Percentiles rank a stretch among this genome's conserved stretches.
Conservation (phyloP, 92 coral and sea anemone species). For the Parazoanthus atlanticus region DNA sequence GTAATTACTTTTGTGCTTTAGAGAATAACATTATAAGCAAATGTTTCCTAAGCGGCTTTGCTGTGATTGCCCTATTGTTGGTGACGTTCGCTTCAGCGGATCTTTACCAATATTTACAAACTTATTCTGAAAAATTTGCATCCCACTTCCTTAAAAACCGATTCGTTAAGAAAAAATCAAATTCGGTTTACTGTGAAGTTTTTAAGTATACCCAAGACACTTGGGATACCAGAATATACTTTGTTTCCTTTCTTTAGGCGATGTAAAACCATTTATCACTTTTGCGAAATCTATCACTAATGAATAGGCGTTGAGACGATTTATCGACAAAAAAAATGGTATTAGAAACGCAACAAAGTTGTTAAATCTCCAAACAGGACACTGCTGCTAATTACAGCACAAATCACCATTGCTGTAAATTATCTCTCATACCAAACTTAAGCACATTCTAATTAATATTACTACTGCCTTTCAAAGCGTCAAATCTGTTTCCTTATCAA, state of each 20-base stretch:
- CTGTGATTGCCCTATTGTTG: slow-evolving; percentile 32
- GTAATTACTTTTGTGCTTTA: slow-evolving; percentile 22
- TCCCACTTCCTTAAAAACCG: slow-evolving; percentile 2
- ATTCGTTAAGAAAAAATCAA: slow-evolving; percentile 9
- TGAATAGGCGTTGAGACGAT: slow-evolving; percentile 13
- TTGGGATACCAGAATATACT: background rate
- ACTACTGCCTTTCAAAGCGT: slow-evolving; percentile 1
- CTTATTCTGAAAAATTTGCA: slow-evolving; percentile 12
- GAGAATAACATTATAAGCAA: slow-evolving; percentile 32
- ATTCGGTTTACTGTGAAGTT: background rate
- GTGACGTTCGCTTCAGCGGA: slow-evolving; percentile 5
- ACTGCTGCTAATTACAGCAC: slow-evolving; percentile 4
- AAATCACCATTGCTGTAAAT: slow-evolving; percentile 32
- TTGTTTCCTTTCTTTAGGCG: background rate
- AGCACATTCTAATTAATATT: background rate
- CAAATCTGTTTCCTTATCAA: slow-evolving; percentile 7
- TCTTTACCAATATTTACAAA: slow-evolving; percentile 23
- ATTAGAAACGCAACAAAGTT: background rate
- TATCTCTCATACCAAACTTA: background rate
- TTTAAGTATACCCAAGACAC: background rate
- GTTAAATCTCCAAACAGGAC: background rate
- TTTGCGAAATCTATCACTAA: background rate
- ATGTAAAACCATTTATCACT: background rate
- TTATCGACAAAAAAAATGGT: background rate
- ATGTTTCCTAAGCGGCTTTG: slow-evolving; percentile 19